Conservation (phyloP, 2,888 invertebrate genomes). For the Yponomeuta sedellus region DNA sequence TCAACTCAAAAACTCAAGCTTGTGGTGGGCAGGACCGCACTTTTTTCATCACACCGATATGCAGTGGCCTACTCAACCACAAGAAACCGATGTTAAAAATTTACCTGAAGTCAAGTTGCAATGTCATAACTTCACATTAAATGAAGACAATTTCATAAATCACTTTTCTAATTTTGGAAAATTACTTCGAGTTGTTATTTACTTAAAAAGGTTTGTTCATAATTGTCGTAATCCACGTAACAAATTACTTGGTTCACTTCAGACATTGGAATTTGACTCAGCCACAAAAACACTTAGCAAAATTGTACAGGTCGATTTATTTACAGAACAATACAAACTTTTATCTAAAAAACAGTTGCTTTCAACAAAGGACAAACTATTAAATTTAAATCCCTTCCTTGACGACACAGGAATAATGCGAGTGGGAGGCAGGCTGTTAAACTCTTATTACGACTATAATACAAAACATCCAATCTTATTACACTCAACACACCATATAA, state of each 20-base stretch:
- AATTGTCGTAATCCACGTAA: neutral
- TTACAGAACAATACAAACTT: conserved; percentile 1
- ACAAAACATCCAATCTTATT: conserved; percentile 20
- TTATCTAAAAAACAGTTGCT: neutral
- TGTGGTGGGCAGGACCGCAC: conserved; percentile 12
- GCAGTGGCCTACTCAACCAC: conserved; percentile 8
- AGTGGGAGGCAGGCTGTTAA: conserved; percentile 20
- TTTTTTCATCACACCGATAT: neutral
- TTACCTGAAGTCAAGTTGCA: conserved; percentile 4
- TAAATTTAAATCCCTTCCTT: conserved; percentile 18
- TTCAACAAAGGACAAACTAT: conserved; percentile 7
- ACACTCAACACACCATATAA: conserved; percentile 18
- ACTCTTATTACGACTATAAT: conserved; percentile 19
- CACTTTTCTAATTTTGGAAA: neutral
- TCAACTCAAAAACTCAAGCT: neutral
- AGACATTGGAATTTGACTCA: neutral
- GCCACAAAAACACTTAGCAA: conserved; percentile 4
- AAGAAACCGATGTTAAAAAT: neutral
- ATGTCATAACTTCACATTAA: neutral
- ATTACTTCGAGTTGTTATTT: neutral
- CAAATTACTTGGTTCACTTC: neutral
- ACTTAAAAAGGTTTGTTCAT: neutral
- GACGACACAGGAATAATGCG: conserved; percentile 17
- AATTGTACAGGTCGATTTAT: neutral
- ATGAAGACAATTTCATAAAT: neutral